Conservation (phyloP, 2,113 vertebrate genomes). For the Thermophis baileyi region DNA sequence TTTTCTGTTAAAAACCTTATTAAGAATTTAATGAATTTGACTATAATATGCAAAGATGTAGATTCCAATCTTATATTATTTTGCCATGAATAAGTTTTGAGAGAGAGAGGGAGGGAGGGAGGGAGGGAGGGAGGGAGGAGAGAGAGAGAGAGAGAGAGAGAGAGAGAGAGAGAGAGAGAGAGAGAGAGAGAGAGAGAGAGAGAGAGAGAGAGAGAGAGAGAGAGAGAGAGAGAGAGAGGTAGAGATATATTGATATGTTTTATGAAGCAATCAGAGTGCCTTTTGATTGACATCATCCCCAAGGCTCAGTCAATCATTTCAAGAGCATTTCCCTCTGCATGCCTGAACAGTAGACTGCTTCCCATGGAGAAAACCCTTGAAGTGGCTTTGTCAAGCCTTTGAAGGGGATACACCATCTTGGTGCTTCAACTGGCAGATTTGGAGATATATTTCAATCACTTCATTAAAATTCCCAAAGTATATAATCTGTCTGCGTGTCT, state of each 20-base stretch:
- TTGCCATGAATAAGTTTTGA: background rate
- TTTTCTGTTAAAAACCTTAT: background rate
- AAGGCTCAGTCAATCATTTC: background rate
- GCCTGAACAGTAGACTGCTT: background rate
- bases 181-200: too few relatives aligned
- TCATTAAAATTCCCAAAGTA: background rate
- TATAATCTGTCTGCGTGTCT: background rate
- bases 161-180: background rate
- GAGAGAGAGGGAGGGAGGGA: too few relatives aligned
- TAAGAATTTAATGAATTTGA: background rate
- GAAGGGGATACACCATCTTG: background rate
- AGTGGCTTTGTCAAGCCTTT: background rate
- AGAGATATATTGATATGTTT: background rate
- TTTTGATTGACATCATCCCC: background rate
- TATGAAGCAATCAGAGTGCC: background rate
- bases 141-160: too few relatives aligned
- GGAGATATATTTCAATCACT: background rate
- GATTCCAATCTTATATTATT: background rate
- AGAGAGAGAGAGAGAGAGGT: background rate
- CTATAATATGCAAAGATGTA: background rate
- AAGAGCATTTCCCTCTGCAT: background rate
- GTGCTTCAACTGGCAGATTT: background rate
- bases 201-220: too few relatives aligned
- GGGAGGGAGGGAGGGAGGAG: too few relatives aligned
- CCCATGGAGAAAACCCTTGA: background rate